A percentile compares a stretch with the other conserved stretches of the same genome.
Conservation (phyloP, 2,888 invertebrate species). For the Philereme transversata region DNA sequence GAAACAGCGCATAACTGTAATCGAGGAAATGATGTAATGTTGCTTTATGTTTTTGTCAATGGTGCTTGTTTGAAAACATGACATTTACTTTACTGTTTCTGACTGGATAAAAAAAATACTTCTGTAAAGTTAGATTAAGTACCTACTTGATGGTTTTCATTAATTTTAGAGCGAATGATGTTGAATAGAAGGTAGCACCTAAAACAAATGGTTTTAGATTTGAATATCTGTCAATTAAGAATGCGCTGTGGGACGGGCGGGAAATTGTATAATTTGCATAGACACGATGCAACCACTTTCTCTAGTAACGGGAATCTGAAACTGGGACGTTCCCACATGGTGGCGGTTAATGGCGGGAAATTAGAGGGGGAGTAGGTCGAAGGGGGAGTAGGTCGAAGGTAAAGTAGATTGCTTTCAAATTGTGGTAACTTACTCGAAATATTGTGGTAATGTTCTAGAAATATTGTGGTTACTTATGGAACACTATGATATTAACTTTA, state of each 20-base stretch:
- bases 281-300: constrained; percentile 74
- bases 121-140: too few species aligned
- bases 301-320: constrained; percentile 73
- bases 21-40: constrained; percentile 73
- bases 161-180: too few species aligned
- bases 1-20: constrained; percentile 77
- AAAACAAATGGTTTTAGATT: constrained; percentile 18
- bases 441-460: too few species aligned
- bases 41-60: constrained; percentile 31
- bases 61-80: constrained; percentile 10
- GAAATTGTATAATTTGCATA: constrained; percentile 82
- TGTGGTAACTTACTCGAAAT: too few species aligned
- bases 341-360: constrained; percentile 27
- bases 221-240: constrained; percentile 39
- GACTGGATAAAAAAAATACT: neutral
- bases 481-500: too few species aligned
- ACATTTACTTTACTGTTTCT: neutral
- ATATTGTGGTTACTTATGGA: too few species aligned
- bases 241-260: constrained; percentile 39
- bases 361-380: constrained; percentile 34
- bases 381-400: constrained; percentile 34
- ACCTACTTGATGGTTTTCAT: too few species aligned
- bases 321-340: constrained; percentile 56
- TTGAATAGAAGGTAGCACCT: too few species aligned
- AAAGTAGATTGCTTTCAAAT: constrained; percentile 26